Evolutionary conservation across 2,797 vertebrate species (phyloP).

Genomic region (Gobionotothen gibberifrons): DNA sequence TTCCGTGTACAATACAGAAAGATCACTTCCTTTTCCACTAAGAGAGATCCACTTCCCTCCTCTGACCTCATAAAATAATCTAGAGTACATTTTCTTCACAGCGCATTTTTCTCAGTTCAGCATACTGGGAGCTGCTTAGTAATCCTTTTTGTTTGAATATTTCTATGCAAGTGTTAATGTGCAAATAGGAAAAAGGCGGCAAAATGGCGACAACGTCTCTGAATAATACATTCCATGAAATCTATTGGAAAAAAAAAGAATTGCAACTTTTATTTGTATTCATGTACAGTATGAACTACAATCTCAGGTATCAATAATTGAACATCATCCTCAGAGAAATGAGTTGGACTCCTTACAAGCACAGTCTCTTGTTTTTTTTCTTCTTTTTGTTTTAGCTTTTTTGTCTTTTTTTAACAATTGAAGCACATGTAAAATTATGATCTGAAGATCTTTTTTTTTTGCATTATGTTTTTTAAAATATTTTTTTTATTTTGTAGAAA

Average conservation of each 20-base stretch:
- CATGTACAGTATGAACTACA: constrained; percentile 89
- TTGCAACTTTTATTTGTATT: constrained; percentile 87
- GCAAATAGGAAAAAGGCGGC: constrained; percentile 44
- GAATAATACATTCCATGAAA: constrained; percentile 52
- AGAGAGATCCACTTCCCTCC: constrained; percentile 56
- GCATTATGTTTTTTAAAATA: constrained; percentile 83
- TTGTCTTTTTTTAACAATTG: constrained; percentile 83
- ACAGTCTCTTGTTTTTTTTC: constrained; percentile 76
- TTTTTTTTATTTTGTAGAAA: constrained; percentile 87
- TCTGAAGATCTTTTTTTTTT: constrained; percentile 84
- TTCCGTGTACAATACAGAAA: constrained; percentile 43
- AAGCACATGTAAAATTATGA: constrained; percentile 90
- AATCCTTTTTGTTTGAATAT: constrained; percentile 59
- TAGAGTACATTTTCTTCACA: constrained; percentile 37
- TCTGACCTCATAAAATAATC: constrained; percentile 63
- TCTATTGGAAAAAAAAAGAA: constrained; percentile 80
- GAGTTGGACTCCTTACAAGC: constrained; percentile 78
- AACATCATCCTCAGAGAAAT: constrained; percentile 80
- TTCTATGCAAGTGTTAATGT: constrained; percentile 45
- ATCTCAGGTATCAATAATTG: constrained; percentile 87
- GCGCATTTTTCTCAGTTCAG: constrained; percentile 45
- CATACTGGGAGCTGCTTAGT: constrained; percentile 51
- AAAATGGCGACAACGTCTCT: constrained; percentile 26
- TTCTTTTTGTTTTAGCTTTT: constrained; percentile 66
- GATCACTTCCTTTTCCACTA: constrained; percentile 53